These are phyloP conservation scores for Cheilosia impressa DNA, from an alignment of 2,888 invertebrate genomes.

Conservation along the genomic window DNA sequence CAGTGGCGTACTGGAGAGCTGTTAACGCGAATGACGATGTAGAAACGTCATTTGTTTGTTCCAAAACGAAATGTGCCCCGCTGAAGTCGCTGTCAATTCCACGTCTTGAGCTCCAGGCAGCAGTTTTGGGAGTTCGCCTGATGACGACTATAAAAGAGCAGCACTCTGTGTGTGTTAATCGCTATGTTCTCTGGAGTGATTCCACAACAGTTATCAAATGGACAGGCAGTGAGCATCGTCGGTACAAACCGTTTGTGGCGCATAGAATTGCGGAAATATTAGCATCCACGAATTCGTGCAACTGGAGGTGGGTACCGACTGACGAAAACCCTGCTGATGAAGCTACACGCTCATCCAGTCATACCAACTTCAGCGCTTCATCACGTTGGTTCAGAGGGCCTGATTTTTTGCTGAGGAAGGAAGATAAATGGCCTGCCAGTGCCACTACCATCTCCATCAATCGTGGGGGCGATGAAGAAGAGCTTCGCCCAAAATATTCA, in stretches of 20 bases:
- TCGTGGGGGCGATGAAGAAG: constrained; percentile 7
- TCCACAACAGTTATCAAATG: not conserved
- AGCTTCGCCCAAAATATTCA: constrained; percentile 14
- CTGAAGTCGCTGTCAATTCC: constrained; percentile 37
- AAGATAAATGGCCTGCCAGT: too few relatives aligned
- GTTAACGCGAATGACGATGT: constrained; percentile 17
- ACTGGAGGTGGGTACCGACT: not conserved
- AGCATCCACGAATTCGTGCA: too few relatives aligned
- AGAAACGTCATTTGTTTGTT: constrained; percentile 53
- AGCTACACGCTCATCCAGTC: not conserved
- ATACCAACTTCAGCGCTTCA: too few relatives aligned
- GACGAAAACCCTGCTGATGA: not conserved
- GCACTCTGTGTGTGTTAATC: not conserved
- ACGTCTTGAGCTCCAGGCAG: constrained; percentile 55
- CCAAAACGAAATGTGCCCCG: constrained; percentile 56
- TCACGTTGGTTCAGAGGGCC: too few relatives aligned
- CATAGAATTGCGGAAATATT: too few relatives aligned
- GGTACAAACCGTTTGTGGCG: too few relatives aligned
- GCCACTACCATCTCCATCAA: too few relatives aligned
- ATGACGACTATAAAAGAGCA: constrained; percentile 11
- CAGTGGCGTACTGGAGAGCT: constrained; percentile 41
- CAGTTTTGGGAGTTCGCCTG: constrained; percentile 36
- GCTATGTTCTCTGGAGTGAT: constrained; percentile 9
- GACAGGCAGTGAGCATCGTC: not conserved
- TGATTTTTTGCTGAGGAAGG: too few relatives aligned